Percentiles rank a stretch among this genome's conserved stretches.
phyloP scores from a whole-genome alignment of 2,113 vertebrate genomes.

The Halcyon senegalensis region DNA sequence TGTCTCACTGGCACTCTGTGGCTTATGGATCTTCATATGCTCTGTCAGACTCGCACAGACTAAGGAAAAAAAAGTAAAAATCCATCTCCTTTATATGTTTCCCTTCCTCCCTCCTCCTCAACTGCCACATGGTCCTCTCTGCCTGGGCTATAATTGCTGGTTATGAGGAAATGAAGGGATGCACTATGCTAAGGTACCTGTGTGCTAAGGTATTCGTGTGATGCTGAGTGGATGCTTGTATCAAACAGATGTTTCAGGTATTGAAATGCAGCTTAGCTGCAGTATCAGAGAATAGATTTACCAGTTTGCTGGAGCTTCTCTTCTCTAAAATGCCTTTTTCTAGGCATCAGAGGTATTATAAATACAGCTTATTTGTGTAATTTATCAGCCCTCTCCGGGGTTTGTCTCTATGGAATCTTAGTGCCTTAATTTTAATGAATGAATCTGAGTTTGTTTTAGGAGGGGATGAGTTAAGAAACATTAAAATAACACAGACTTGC shows the following conservation, averaged over 20 bases:
- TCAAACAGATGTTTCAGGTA: slow-evolving; percentile 53
- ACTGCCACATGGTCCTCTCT: neutral
- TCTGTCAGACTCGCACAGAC: neutral
- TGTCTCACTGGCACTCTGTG: slow-evolving; percentile 18
- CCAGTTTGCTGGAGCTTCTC: slow-evolving; percentile 43
- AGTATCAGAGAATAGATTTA: slow-evolving; percentile 41
- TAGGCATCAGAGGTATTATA: slow-evolving; percentile 59
- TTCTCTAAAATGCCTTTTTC: slow-evolving; percentile 55
- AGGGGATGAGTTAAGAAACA: slow-evolving; percentile 56
- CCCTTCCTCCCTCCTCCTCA: neutral
- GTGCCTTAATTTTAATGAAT: slow-evolving; percentile 69
- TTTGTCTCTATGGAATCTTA: slow-evolving; percentile 56
- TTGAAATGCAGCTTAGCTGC: slow-evolving; percentile 37
- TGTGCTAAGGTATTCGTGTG: slow-evolving; percentile 8
- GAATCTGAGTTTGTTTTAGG: slow-evolving; percentile 64
- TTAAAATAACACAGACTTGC: slow-evolving; percentile 31
- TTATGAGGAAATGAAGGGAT: slow-evolving; percentile 30
- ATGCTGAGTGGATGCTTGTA: slow-evolving; percentile 13
- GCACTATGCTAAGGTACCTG: neutral
- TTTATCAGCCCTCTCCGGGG: slow-evolving; percentile 34
- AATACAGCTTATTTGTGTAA: slow-evolving; percentile 69
- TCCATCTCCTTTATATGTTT: slow-evolving; percentile 22
- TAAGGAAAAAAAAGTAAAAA: neutral
- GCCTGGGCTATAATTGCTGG: slow-evolving; percentile 1
- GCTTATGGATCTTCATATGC: slow-evolving; percentile 7